Percentiles rank a stretch among this genome's conserved stretches.
phyloP scores from a whole-genome alignment of 2,888 invertebrate species.

The Polymixis lichenea region DNA sequence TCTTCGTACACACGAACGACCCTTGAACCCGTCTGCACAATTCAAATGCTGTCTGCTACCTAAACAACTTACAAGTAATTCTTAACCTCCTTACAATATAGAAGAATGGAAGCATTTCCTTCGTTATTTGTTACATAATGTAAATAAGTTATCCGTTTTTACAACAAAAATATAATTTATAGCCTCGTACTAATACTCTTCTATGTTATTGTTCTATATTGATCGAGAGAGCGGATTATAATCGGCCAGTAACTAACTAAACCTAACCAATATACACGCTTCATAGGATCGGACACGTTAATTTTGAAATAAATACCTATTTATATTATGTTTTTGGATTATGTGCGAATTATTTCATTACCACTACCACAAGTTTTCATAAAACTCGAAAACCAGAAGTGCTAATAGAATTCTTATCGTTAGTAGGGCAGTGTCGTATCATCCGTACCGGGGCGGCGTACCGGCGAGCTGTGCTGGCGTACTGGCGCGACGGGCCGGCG shows the following conservation, averaged over 20 bases:
- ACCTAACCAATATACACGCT: conserved; percentile 39
- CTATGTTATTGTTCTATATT: conserved; percentile 55
- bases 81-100: conserved; percentile 54
- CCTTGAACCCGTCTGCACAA: conserved; percentile 19
- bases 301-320: conserved; percentile 50
- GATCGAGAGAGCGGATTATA: conserved; percentile 54
- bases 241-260: conserved; percentile 41
- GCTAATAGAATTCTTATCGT: conserved; percentile 65
- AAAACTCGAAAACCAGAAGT: conserved; percentile 70
- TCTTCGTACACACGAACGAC: conserved; percentile 38
- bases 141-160: conserved; percentile 50
- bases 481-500: background rate
- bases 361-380: conserved; percentile 64
- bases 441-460: conserved; percentile 25
- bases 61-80: conserved; percentile 45
- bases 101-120: conserved; percentile 59
- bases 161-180: conserved; percentile 63
- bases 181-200: conserved; percentile 60
- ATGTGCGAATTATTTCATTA: conserved; percentile 51
- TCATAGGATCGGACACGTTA: conserved; percentile 5
- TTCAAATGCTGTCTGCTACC: conserved; percentile 44
- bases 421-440: conserved; percentile 78
- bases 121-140: conserved; percentile 54
- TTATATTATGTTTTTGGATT: conserved; percentile 40
- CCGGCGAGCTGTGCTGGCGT: background rate